These are phyloP conservation scores for Archegozetes longisetosus DNA, from an alignment of 1,140 invertebrate genomes.

Conservation along the genomic window DNA sequence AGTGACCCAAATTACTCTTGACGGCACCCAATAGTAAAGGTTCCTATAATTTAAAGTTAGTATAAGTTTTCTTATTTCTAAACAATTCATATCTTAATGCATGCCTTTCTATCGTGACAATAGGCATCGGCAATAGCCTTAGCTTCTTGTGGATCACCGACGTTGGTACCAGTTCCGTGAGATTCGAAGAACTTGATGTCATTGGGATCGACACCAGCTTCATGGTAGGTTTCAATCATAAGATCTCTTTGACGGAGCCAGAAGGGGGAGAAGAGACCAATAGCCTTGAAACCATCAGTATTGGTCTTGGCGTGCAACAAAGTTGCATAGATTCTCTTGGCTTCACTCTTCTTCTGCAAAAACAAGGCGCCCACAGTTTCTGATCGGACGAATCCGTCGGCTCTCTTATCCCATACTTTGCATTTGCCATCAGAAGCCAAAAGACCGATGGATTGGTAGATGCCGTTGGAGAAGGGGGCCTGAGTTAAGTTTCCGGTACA, in stretches of 20 bases:
- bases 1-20: constrained; percentile 85
- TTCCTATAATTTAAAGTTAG: constrained; percentile 19
- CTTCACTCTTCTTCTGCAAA: constrained; percentile 54
- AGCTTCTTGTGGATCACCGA: constrained; percentile 70
- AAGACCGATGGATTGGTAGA: constrained; percentile 72
- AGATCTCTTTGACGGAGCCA: constrained; percentile 25
- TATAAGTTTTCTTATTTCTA: not conserved
- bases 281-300: constrained; percentile 39
- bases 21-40: constrained; percentile 71
- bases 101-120: constrained; percentile 13
- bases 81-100: not conserved
- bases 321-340: constrained; percentile 66
- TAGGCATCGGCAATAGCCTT: constrained; percentile 49
- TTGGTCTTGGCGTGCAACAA: constrained; percentile 45
- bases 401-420: constrained; percentile 77
- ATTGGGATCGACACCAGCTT: constrained; percentile 28
- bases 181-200: constrained; percentile 31
- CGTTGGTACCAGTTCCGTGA: constrained; percentile 42
- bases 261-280: constrained; percentile 27
- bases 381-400: constrained; percentile 49
- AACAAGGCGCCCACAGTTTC: constrained; percentile 67
- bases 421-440: constrained; percentile 69
- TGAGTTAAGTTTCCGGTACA: constrained; percentile 54
- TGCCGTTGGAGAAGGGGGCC: constrained; percentile 63
- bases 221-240: constrained; percentile 28